A percentile compares a stretch with the other conserved stretches of the same genome.
phyloP scores from a whole-genome alignment of 2,888 invertebrate genomes.

The Galerucella pusilla region DNA sequence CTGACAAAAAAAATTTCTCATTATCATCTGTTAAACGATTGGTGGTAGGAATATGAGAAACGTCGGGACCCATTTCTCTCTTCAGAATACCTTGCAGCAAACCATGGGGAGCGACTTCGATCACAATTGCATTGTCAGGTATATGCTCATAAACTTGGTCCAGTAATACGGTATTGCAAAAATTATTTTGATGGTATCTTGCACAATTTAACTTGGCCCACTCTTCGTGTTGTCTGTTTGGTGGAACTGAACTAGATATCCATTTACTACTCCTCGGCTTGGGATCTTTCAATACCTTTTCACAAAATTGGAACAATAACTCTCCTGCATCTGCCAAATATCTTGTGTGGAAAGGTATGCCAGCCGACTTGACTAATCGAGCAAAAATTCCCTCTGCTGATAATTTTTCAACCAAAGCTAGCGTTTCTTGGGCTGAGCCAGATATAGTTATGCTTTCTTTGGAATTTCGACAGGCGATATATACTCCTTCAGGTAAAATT shows the following conservation, averaged over 20 bases:
- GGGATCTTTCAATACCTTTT: conserved; percentile 73
- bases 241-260: conserved; percentile 81
- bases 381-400: conserved; percentile 78
- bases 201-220: conserved; percentile 76
- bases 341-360: conserved; percentile 86
- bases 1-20: conserved; percentile 63
- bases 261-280: conserved; percentile 79
- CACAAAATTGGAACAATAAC: conserved; percentile 71
- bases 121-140: conserved; percentile 80
- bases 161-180: conserved; percentile 75
- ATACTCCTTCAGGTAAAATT: conserved; percentile 79
- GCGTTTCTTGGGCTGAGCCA: conserved; percentile 79
- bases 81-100: conserved; percentile 85
- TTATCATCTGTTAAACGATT: conserved; percentile 75
- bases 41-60: conserved; percentile 76
- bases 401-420: conserved; percentile 74
- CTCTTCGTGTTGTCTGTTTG: conserved; percentile 73
- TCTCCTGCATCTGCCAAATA: conserved; percentile 76
- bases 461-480: conserved; percentile 90
- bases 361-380: conserved; percentile 80
- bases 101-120: conserved; percentile 89
- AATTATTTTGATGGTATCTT: conserved; percentile 89
- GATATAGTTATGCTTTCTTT: conserved; percentile 90
- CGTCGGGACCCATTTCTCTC: conserved; percentile 73
- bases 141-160: conserved; percentile 84